phyloP scores from a whole-genome alignment of 2,797 vertebrate genomes.

The Clarias fuscus region DNA sequence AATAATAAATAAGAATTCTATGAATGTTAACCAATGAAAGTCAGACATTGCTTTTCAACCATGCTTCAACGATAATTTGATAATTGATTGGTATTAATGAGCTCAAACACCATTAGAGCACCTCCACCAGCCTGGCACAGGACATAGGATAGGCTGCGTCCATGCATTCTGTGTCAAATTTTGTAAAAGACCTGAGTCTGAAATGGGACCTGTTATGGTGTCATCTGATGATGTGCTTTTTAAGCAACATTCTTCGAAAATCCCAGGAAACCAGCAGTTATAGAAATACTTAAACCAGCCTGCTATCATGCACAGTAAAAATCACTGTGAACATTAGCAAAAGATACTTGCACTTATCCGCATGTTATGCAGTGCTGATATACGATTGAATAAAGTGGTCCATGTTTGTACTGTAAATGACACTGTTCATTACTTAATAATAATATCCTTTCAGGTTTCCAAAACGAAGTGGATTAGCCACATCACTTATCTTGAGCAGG shows the following conservation, averaged over 20 bases:
- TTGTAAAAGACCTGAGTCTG: neutral
- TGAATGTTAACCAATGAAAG: too few species aligned
- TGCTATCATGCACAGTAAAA: neutral
- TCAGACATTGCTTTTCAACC: too few species aligned
- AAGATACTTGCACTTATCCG: neutral
- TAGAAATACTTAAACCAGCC: too few species aligned
- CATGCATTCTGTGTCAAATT: neutral
- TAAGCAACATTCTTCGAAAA: too few species aligned
- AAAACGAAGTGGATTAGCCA: too few species aligned
- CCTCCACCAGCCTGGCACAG: too few species aligned
- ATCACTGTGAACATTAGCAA: neutral
- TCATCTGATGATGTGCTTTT: too few species aligned
- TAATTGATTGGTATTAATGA: neutral
- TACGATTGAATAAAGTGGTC: neutral
- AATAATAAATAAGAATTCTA: too few species aligned
- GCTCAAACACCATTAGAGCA: neutral
- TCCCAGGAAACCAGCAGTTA: too few species aligned
- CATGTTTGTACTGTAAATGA: too few species aligned
- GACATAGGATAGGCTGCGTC: neutral
- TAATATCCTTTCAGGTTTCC: too few species aligned
- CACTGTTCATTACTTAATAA: neutral
- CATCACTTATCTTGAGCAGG: neutral
- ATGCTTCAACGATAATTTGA: too few species aligned
- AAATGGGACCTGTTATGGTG: neutral
- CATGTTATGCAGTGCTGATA: neutral